Evolutionary conservation across 2,797 vertebrate genomes (phyloP), one percentile per base, ranked within the genome.

Genomic region (Stomatorhinus walkeri): DNA sequence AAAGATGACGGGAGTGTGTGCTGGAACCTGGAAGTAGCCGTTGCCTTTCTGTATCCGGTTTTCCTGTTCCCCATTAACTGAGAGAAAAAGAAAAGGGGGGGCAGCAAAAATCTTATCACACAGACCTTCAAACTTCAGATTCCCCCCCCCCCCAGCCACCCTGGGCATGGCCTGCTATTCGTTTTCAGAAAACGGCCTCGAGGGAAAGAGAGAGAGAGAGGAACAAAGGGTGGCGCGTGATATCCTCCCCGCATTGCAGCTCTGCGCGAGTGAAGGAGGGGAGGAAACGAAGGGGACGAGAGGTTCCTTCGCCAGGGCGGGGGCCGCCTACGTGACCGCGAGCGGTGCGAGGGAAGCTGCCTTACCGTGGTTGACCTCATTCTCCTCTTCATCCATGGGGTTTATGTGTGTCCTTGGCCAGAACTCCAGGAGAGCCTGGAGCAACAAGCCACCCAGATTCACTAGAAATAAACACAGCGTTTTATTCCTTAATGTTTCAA

Each of bases 381-480:
- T 98, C 93, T 99, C 98, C 64, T 99, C 98, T 93, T 99, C 98
- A 12, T 99, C 98, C 97, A 99, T 97, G 68, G 98, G 97, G 93
- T 97, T 98, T 93, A 98, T 97, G 48, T 99, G 98, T 40, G 98
- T 99, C 91, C 98, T 96, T 90, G 98, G 98, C 98, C 98, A 99
- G 93, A 98, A 99, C 89, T 99, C 98, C 86, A 99, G 94, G 89
- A 99, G 95, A 5, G 98, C 98, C 92, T 99, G 98, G 0, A 99
- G 96, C 89, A 99, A 92, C 90, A 99, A 96, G 54, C 98, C 98
- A 56, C 98, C 98, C 28, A 99, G 95, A 90, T 99, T 99, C 92
- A 99, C 98, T 99, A 93, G 3, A 48, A 87, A 46, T 90, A 91
- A 59, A 88, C 46, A 87, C 56, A 51, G 22, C 72, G n/a, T 64